These are phyloP conservation scores for Drosophila ogumai DNA, from an alignment of 1,140 invertebrate species.

Conservation along the genomic window DNA sequence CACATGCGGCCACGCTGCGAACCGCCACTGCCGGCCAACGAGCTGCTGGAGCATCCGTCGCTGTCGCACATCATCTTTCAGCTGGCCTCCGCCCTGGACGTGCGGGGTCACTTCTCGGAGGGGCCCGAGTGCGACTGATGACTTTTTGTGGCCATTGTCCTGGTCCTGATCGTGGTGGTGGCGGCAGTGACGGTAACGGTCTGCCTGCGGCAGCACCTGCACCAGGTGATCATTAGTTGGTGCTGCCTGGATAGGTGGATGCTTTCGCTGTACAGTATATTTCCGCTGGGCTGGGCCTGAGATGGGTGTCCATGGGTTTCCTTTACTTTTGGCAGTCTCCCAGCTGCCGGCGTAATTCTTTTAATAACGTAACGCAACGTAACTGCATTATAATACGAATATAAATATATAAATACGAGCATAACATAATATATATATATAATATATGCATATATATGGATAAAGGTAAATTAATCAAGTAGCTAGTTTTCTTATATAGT, in stretches of 20 bases:
- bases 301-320: constrained; percentile 21
- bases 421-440: constrained; percentile 48
- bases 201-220: constrained; percentile 59
- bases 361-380: constrained; percentile 50
- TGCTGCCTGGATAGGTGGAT: constrained; percentile 40
- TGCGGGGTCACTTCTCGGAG: constrained; percentile 90
- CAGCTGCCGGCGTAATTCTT: constrained; percentile 43
- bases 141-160: constrained; percentile 69
- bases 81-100: constrained; percentile 92
- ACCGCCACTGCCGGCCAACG: constrained; percentile 93
- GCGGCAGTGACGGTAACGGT: constrained; percentile 46
- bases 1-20: constrained; percentile 94
- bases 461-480: constrained; percentile 69
- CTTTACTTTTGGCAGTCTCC: constrained; percentile 26
- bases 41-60: constrained; percentile 94
- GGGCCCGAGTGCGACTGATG: constrained; percentile 90
- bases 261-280: constrained; percentile 71
- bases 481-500: constrained; percentile 84
- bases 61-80: constrained; percentile 93
- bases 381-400: constrained; percentile 52
- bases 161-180: constrained; percentile 33
- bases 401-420: constrained; percentile 54
- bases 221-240: constrained; percentile 51
- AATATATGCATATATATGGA: constrained; percentile 47
- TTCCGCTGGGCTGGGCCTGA: constrained; percentile 53